phyloP scores from a whole-genome alignment of 1,140 invertebrate species.

The Himalopsyche phryganea region DNA sequence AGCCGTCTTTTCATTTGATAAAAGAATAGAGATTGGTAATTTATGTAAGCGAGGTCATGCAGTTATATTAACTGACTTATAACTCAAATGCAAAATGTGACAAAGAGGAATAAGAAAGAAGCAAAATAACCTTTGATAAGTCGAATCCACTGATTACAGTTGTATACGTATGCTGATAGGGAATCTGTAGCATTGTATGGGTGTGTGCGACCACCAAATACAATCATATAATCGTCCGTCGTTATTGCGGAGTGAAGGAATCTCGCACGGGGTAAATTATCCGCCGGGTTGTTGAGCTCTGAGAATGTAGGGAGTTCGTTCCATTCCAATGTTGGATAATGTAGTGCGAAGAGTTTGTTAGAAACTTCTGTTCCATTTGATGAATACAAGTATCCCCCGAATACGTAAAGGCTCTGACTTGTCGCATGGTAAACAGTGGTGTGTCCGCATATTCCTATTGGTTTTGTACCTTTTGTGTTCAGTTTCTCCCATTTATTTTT shows the following conservation, averaged over 20 bases:
- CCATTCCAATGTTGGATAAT: conserved; percentile 73
- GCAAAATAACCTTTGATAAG: conserved; percentile 51
- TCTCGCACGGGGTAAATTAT: conserved; percentile 63
- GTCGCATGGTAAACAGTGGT: conserved; percentile 80
- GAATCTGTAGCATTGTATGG: conserved; percentile 69
- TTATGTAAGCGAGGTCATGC: too few species aligned
- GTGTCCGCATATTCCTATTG: conserved; percentile 85
- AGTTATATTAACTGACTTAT: too few species aligned
- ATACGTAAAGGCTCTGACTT: conserved; percentile 83
- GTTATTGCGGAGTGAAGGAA: conserved; percentile 87
- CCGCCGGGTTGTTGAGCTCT: conserved; percentile 55
- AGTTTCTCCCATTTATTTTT: conserved; percentile 68
- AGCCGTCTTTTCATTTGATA: too few species aligned
- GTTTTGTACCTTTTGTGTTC: conserved; percentile 66
- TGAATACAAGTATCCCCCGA: conserved; percentile 79
- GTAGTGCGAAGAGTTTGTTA: conserved; percentile 72
- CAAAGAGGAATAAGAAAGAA: too few species aligned
- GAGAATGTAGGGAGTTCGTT: conserved; percentile 70
- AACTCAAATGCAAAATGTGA: too few species aligned
- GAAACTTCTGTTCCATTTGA: conserved; percentile 69
- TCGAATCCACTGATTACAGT: conserved; percentile 86
- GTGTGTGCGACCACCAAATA: conserved; percentile 79
- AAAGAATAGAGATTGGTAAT: too few species aligned
- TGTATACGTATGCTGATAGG: conserved; percentile 82
- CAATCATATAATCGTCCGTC: conserved; percentile 84